Conservation (phyloP, 2,113 vertebrate genomes). For the Pygoscelis adeliae region DNA sequence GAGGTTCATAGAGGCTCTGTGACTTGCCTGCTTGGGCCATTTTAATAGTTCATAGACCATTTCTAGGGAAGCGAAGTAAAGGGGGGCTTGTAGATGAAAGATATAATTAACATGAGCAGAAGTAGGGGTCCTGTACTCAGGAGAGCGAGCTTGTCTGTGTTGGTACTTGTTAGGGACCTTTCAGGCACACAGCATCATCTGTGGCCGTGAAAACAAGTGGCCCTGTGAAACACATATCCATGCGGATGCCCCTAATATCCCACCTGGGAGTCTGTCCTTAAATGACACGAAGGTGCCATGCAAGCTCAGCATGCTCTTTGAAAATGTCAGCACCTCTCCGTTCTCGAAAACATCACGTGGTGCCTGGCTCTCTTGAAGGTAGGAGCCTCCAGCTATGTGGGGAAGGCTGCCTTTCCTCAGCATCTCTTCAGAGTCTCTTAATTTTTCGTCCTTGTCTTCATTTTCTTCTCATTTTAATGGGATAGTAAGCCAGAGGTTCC, state of each 20-base stretch:
- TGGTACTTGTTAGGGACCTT: neutral
- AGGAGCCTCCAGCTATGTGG: neutral
- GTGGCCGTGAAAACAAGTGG: neutral
- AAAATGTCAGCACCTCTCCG: neutral
- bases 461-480: slow-evolving; percentile 8
- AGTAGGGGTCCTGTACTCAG: accelerated
- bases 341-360: neutral
- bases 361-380: neutral
- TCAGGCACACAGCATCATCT: neutral
- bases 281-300: accelerated
- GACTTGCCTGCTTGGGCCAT: neutral
- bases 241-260: neutral
- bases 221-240: neutral
- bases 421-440: neutral
- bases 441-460: neutral
- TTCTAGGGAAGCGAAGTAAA: neutral
- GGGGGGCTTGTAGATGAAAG: neutral
- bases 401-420: neutral
- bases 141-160: neutral
- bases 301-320: neutral
- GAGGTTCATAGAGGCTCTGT: neutral
- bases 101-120: neutral
- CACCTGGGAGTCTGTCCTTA: neutral
- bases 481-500: slow-evolving; percentile 34
- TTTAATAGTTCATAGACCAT: neutral